A percentile compares a stretch with the other conserved stretches of the same genome.
Conservation (phyloP, 2,888 invertebrate species). For the Dinocampus coccinellae region DNA sequence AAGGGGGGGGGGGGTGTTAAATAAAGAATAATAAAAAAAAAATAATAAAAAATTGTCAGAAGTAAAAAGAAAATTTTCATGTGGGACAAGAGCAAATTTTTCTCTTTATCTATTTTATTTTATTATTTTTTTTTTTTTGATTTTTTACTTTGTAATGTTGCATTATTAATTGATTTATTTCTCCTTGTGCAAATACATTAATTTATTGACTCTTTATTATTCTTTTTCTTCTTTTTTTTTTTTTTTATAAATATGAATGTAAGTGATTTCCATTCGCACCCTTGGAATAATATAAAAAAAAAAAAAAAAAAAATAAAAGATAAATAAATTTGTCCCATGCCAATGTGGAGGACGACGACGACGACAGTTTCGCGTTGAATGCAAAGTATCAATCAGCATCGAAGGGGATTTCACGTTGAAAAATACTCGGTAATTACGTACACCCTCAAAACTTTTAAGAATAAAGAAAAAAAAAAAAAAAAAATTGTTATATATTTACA, state of each 20-base stretch:
- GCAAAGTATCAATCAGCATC: slow-evolving; percentile 67
- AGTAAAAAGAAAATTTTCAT: background rate
- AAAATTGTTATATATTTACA: too few relatives aligned
- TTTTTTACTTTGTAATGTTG: background rate
- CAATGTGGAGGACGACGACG: background rate
- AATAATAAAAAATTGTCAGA: slow-evolving; percentile 12
- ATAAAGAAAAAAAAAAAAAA: too few relatives aligned
- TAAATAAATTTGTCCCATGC: too few relatives aligned
- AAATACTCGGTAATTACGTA: slow-evolving; percentile 67
- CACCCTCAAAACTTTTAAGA: slow-evolving; percentile 50
- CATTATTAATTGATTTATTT: background rate
- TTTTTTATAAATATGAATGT: too few relatives aligned
- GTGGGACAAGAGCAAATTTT: background rate
- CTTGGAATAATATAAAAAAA: too few relatives aligned
- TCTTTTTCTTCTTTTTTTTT: background rate
- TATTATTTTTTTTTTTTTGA: too few relatives aligned
- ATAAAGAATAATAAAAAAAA: slow-evolving; percentile 19
- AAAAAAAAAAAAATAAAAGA: too few relatives aligned
- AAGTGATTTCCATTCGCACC: too few relatives aligned
- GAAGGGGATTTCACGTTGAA: slow-evolving; percentile 55
- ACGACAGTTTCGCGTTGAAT: slow-evolving; percentile 56
- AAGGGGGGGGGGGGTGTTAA: too few relatives aligned
- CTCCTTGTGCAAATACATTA: too few relatives aligned
- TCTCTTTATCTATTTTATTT: too few relatives aligned
- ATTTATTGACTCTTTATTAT: background rate